Conservation (phyloP, 2,113 vertebrate species). For the Suncus etruscus region DNA sequence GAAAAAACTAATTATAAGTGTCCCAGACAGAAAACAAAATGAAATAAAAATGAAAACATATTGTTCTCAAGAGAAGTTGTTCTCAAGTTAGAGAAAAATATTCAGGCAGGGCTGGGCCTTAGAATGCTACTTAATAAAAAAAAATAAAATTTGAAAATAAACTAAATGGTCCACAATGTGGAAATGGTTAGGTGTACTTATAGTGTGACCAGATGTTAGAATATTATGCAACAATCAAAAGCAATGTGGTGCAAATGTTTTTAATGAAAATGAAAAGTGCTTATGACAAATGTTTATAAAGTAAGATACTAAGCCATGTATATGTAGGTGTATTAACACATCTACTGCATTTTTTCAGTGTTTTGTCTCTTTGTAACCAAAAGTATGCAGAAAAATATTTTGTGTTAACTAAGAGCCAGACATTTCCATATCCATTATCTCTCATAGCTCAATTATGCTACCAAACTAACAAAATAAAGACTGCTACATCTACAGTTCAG, state of each 20-base stretch:
- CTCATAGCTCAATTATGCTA: constrained; percentile 19
- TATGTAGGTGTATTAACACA: background rate
- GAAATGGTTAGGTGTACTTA: constrained; percentile 52
- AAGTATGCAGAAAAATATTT: background rate
- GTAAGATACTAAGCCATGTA: background rate
- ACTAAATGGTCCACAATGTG: constrained; percentile 8
- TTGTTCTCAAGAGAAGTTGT: constrained; percentile 35
- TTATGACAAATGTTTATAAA: constrained; percentile 43
- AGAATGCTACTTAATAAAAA: constrained; percentile 46
- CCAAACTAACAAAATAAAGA: background rate
- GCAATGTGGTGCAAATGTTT: constrained; percentile 3
- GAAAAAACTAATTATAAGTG: constrained; percentile 50
- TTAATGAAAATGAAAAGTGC: constrained; percentile 32
- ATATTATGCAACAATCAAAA: constrained; percentile 61
- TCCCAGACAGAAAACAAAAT: constrained; percentile 44
- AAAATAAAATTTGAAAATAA: constrained; percentile 23
- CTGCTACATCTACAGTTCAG: background rate
- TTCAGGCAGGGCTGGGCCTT: background rate
- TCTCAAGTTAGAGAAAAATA: constrained; percentile 13
- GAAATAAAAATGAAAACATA: constrained; percentile 54
- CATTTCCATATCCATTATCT: background rate
- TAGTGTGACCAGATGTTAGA: constrained; percentile 57
- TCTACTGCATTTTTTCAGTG: background rate
- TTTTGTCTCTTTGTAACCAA: background rate
- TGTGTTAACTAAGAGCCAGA: background rate